Evolutionary conservation across 2,888 invertebrate genomes (phyloP).

Genomic region (Branchinecta sandiegonensis): DNA sequence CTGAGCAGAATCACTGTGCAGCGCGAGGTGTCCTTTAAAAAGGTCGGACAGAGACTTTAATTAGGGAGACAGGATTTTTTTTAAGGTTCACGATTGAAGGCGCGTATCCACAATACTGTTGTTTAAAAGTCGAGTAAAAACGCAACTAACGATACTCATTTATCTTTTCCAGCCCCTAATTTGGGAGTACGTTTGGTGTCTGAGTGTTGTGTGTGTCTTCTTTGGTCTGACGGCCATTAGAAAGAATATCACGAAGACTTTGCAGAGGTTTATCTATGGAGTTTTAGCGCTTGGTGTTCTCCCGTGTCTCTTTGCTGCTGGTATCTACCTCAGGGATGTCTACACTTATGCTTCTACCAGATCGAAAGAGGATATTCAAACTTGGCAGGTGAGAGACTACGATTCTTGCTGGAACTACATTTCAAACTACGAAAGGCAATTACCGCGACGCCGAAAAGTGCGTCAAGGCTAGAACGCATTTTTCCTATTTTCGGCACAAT

Average conservation of each 20-base stretch:
- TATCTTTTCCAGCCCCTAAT: slow-evolving; percentile 50
- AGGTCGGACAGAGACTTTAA: too few species aligned
- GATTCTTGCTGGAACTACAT: too few species aligned
- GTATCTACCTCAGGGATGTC: slow-evolving; percentile 70
- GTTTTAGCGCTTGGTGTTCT: slow-evolving; percentile 51
- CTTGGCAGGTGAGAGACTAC: slow-evolving; percentile 57
- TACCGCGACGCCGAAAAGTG: too few species aligned
- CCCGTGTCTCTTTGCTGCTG: slow-evolving; percentile 62
- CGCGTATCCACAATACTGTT: too few species aligned
- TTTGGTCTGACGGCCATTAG: slow-evolving; percentile 71
- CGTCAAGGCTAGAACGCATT: too few species aligned
- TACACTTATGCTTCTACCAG: slow-evolving; percentile 59
- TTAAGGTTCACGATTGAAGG: too few species aligned
- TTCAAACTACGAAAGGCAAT: too few species aligned
- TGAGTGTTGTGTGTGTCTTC: slow-evolving; percentile 65
- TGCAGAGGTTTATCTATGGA: slow-evolving; percentile 69
- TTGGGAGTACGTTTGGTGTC: slow-evolving; percentile 91
- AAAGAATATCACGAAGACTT: slow-evolving; percentile 59
- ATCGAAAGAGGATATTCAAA: slow-evolving; percentile 49
- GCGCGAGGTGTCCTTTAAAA: too few species aligned
- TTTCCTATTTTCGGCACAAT: too few species aligned
- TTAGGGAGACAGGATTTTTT: too few species aligned
- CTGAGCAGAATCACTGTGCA: too few species aligned
- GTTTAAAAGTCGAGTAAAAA: too few species aligned
- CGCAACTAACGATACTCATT: slow-evolving; percentile 11